phyloP scores from a whole-genome alignment of 2,113 vertebrate species.

The Notarius lentiginosus region DNA sequence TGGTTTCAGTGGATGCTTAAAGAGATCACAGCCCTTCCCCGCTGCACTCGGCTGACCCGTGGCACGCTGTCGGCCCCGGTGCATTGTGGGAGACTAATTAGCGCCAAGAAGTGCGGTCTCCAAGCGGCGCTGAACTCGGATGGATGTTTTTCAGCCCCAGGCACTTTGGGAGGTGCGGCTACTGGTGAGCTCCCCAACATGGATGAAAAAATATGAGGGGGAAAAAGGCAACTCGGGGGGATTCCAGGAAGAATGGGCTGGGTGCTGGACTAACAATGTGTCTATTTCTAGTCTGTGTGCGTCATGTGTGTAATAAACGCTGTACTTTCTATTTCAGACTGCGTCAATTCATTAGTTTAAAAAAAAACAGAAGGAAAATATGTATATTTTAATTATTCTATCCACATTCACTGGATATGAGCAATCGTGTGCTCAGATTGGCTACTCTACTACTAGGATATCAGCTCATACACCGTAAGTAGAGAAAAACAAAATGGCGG shows the following conservation, averaged over 20 bases:
- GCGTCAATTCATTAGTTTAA: constrained; percentile 1
- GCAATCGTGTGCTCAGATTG: too few species aligned
- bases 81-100: constrained; percentile 64
- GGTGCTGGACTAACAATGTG: constrained; percentile 59
- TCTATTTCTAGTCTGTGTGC: constrained; percentile 42
- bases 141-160: constrained; percentile 62
- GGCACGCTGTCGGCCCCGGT: constrained; percentile 48
- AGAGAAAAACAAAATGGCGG: too few species aligned
- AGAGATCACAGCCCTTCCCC: constrained; percentile 51
- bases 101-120: constrained; percentile 54
- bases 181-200: constrained; percentile 67
- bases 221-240: constrained; percentile 48
- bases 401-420: too few species aligned
- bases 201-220: constrained; percentile 54
- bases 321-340: constrained; percentile 18
- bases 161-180: constrained; percentile 68
- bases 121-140: constrained; percentile 53
- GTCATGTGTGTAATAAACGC: too few species aligned
- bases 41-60: constrained; percentile 50
- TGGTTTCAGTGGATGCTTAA: constrained; percentile 48
- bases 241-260: constrained; percentile 57
- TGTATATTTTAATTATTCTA: too few species aligned
- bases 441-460: too few species aligned
- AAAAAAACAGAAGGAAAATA: background rate
- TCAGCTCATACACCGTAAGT: too few species aligned